These are phyloP conservation scores for Cinclus cinclus DNA, from an alignment of 2,113 vertebrate species.

Conservation along the genomic window DNA sequence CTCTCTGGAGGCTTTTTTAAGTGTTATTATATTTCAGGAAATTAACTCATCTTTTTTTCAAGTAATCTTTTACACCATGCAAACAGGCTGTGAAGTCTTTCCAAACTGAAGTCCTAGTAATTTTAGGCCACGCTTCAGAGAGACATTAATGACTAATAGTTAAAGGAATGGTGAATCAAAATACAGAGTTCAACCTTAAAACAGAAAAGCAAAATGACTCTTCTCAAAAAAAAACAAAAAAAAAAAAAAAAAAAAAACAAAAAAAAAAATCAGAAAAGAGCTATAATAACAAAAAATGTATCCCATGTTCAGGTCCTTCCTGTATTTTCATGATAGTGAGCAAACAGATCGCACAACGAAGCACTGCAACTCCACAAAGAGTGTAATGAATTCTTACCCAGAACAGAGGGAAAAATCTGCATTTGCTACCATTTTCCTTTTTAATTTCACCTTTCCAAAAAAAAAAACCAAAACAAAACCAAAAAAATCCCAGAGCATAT, in stretches of 20 bases:
- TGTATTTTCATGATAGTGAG: neutral
- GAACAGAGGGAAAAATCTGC: neutral
- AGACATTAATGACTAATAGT: neutral
- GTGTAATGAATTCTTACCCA: neutral
- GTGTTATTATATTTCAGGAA: constrained; percentile 17
- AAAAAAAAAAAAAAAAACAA: neutral
- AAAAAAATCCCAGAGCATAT: neutral
- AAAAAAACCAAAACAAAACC: neutral
- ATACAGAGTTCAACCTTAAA: neutral
- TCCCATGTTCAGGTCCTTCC: neutral
- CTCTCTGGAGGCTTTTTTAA: neutral
- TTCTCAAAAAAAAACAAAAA: neutral
- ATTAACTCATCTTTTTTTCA: neutral
- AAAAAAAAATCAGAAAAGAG: neutral
- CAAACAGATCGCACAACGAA: neutral
- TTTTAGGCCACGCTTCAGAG: neutral
- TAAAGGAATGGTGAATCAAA: constrained; percentile 6
- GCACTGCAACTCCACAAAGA: neutral
- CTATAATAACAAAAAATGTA: neutral
- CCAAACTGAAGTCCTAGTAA: neutral
- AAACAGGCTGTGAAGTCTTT: constrained; percentile 14
- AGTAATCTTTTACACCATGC: neutral
- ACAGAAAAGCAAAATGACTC: neutral
- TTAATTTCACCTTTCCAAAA: neutral
- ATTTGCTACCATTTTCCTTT: neutral